phyloP scores from a whole-genome alignment of 2,888 invertebrate species.

The Erannis defoliaria region DNA sequence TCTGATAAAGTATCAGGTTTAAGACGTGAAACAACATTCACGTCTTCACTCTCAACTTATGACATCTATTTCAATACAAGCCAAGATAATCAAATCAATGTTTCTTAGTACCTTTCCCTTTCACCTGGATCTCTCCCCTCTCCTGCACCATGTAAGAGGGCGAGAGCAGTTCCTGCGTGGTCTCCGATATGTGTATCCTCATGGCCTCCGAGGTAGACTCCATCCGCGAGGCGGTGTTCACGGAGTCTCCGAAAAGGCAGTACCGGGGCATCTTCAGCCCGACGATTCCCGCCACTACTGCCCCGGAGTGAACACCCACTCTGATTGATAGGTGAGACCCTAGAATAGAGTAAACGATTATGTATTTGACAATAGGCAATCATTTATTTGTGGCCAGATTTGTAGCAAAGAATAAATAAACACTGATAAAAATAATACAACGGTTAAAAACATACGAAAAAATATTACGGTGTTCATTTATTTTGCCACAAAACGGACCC shows the following conservation, averaged over 20 bases:
- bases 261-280: slow-evolving; percentile 97
- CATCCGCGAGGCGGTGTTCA: slow-evolving; percentile 97
- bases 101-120: slow-evolving; percentile 91
- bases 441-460: no score
- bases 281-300: slow-evolving; percentile 97
- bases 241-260: slow-evolving; percentile 96
- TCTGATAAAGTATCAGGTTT: no score
- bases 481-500: no score
- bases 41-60: no score
- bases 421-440: no score
- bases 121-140: slow-evolving; percentile 94
- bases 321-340: slow-evolving; percentile 93
- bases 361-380: no score
- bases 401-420: neutral
- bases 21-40: no score
- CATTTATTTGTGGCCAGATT: no score
- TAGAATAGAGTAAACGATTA: slow-evolving; percentile 55
- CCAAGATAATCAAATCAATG: neutral
- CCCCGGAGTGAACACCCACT: slow-evolving; percentile 96
- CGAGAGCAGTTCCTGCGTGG: slow-evolving; percentile 92
- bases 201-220: slow-evolving; percentile 97
- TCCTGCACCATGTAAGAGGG: slow-evolving; percentile 91
- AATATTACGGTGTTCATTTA: no score
- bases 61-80: no score
- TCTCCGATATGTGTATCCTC: slow-evolving; percentile 98